These are phyloP conservation scores for Dichetophora obliterata DNA, from an alignment of 2,888 invertebrate genomes.

Conservation along the genomic window DNA sequence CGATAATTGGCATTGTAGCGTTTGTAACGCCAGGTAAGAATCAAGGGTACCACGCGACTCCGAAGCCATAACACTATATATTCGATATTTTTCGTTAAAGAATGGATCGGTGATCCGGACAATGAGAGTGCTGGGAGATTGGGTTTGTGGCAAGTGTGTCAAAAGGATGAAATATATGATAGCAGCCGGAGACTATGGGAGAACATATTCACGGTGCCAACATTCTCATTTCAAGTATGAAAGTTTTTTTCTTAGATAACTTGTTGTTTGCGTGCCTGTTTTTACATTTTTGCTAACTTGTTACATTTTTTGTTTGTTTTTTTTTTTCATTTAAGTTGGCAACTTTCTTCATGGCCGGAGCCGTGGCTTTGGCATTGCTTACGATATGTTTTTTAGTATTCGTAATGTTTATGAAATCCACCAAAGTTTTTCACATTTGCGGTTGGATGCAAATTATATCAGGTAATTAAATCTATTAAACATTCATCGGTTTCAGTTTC, in stretches of 20 bases:
- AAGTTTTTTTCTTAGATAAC: not conserved
- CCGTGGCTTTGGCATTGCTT: constrained; percentile 86
- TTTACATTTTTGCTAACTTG: constrained; percentile 7
- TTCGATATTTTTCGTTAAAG: constrained; percentile 58
- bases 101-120: constrained; percentile 89
- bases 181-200: constrained; percentile 88
- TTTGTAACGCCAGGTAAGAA: constrained; percentile 85
- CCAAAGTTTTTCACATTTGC: constrained; percentile 91
- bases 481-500: too few relatives aligned
- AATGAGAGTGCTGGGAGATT: constrained; percentile 91
- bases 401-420: constrained; percentile 93
- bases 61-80: not conserved
- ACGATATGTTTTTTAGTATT: constrained; percentile 90
- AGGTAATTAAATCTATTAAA: constrained; percentile 74
- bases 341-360: constrained; percentile 88
- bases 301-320: constrained; percentile 6
- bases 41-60: not conserved
- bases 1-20: constrained; percentile 93
- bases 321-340: constrained; percentile 73
- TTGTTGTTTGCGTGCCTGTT: not conserved
- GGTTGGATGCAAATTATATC: constrained; percentile 97
- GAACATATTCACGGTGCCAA: constrained; percentile 84
- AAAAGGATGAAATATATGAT: constrained; percentile 81
- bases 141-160: constrained; percentile 92
- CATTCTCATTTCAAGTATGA: constrained; percentile 78